Conservation (phyloP, 2,113 vertebrate genomes). For the Ammodytes marinus region DNA sequence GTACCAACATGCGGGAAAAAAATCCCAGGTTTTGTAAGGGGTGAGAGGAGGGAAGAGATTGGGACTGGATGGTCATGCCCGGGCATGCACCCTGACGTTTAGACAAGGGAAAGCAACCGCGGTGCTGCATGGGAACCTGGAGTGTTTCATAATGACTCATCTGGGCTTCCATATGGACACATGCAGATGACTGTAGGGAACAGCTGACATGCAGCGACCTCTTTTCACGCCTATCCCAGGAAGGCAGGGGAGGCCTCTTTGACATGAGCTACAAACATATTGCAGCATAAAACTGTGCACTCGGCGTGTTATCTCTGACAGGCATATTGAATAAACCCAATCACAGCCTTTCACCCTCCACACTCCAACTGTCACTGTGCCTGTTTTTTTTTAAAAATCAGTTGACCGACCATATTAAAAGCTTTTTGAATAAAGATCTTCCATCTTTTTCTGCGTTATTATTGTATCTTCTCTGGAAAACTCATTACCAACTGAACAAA, state of each 20-base stretch:
- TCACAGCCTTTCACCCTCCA: not conserved
- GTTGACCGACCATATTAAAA: not conserved
- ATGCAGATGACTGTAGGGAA: not conserved
- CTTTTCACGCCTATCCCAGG: not conserved
- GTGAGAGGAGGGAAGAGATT: not conserved
- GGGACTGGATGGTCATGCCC: conserved; percentile 14
- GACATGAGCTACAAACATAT: not conserved
- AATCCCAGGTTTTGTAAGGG: conserved; percentile 2
- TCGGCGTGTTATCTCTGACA: conserved; percentile 15
- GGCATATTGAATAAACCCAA: not conserved
- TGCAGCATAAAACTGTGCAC: not conserved
- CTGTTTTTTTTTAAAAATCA: not conserved
- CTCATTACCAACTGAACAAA: conserved; percentile 53
- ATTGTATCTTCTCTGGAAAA: conserved; percentile 42
- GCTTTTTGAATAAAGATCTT: conserved; percentile 5
- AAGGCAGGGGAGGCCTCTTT: not conserved
- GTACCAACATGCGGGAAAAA: not conserved
- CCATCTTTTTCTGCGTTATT: conserved; percentile 9
- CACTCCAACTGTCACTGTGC: not conserved
- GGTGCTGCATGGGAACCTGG: conserved; percentile 20
- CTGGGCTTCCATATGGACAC: not conserved
- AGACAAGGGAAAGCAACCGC: conserved; percentile 41
- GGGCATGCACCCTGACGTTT: conserved; percentile 31
- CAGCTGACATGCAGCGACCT: not conserved
- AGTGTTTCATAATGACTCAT: conserved; percentile 52